Base-by-base conservation (phyloP, 2,888 invertebrate genomes). In the Pogonocherus hispidulus region DNA sequence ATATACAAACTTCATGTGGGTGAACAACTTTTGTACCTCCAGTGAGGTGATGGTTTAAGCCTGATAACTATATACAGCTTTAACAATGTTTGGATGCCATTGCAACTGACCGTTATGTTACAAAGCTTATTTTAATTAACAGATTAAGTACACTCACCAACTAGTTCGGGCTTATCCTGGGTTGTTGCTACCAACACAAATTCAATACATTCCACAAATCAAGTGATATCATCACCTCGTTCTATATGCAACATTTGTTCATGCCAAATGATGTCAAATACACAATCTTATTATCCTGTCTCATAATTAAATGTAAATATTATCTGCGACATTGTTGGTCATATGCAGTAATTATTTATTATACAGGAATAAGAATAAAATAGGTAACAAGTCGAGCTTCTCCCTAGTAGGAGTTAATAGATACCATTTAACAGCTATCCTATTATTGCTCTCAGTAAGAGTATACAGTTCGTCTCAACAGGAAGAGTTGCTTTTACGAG, bases 81-180 rank as follows among this genome's bases (percentile, higher is more conserved):
- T n/a, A n/a, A n/a, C n/a, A n/a, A n/a, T n/a, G n/a, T n/a, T n/a
- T n/a, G n/a, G 44, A 57, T 46, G 23, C 44, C 57, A 46, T 22
- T 46, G 46, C 23, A 46, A 44, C 44, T n/a, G 22, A 57, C 57
- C 57, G 57, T 57, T 57, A 57, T n/a, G 3, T 46, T 46, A 46
- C 27, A 57, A 18, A 46, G 37, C 44, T 18, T 23, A 23, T 57
- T 57, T 57, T 52, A 52, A 32, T 32, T 11, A 32, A 51, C 14
- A 3, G 23, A 11, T n/a, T 23, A n/a, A n/a, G n/a, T n/a, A 23
- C 49, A 23, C 23, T 11, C 8, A 5, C 20, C 49, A 22, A 16
- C 23, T 51, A 14, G 49, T 51, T 51, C 14, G 22, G 14, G 14
- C 23, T 51, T 51, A 23, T 23, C 4, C 23, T 14, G 22, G n/a